A percentile compares a stretch with the other conserved stretches of the same genome.
These are phyloP conservation scores for Zaprionus camerounensis DNA, from an alignment of 1,140 invertebrate species.

Conservation along the genomic window DNA sequence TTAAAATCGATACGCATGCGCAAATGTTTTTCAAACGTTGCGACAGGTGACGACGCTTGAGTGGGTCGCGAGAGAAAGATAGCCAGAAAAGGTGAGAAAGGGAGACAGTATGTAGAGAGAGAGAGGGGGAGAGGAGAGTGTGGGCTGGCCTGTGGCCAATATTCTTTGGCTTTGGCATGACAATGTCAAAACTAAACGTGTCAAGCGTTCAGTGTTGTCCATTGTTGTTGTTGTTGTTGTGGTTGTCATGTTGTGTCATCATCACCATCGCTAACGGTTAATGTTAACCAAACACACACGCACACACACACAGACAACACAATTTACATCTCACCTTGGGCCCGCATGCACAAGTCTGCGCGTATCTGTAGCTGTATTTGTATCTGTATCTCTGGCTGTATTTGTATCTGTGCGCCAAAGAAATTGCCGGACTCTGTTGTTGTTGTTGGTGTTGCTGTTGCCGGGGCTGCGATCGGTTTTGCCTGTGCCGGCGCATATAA, in stretches of 20 bases:
- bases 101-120: background rate
- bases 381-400: conserved; percentile 21
- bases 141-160: conserved; percentile 46
- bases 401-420: conserved; percentile 37
- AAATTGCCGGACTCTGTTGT: conserved; percentile 42
- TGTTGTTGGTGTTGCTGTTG: conserved; percentile 14
- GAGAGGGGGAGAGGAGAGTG: conserved; percentile 2
- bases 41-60: conserved; percentile 37
- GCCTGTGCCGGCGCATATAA: conserved; percentile 71
- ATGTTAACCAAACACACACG: conserved; percentile 45
- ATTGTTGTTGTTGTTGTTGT: conserved; percentile 10
- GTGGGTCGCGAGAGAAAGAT: background rate
- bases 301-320: conserved; percentile 20
- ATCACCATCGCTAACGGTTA: conserved; percentile 52
- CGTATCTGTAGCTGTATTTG: conserved; percentile 15
- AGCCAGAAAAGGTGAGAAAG: background rate
- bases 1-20: conserved; percentile 61
- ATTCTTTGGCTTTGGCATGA: conserved; percentile 65
- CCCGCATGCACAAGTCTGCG: conserved; percentile 21
- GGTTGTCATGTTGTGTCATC: conserved; percentile 55
- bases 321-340: conserved; percentile 74
- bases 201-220: conserved; percentile 41
- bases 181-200: conserved; percentile 73
- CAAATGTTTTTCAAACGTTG: conserved; percentile 59
- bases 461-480: conserved; percentile 26